Percentiles rank a stretch among this genome's conserved stretches.
phyloP scores from a whole-genome alignment of 2,888 invertebrate genomes.

The Drosophila nr. perissopoda region DNA sequence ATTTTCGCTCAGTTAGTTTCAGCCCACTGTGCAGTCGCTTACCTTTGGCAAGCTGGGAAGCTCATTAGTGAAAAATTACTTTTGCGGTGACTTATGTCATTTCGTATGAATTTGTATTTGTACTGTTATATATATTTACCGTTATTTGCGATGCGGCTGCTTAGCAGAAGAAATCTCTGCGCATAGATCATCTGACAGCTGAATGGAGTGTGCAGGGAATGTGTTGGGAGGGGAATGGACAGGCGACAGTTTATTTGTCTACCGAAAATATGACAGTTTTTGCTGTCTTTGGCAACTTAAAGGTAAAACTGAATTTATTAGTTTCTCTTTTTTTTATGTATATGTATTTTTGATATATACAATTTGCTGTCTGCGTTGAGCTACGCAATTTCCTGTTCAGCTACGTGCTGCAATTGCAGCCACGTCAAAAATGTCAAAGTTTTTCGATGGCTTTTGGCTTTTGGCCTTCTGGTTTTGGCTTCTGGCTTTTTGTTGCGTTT shows the following conservation, averaged over 20 bases:
- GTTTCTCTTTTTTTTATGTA: background rate
- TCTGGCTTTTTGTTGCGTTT: constrained; percentile 19
- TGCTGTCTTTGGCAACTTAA: constrained; percentile 29
- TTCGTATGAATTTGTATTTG: constrained; percentile 74
- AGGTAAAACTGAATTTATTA: constrained; percentile 24
- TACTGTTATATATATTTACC: constrained; percentile 39
- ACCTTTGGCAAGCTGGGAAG: constrained; percentile 50
- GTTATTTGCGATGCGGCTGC: constrained; percentile 50
- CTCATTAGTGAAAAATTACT: constrained; percentile 81
- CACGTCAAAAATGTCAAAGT: constrained; percentile 65
- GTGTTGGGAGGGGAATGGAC: constrained; percentile 5
- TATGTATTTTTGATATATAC: background rate
- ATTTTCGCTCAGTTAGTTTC: background rate
- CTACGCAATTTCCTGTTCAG: constrained; percentile 64
- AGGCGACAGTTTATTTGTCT: constrained; percentile 57
- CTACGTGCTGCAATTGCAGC: constrained; percentile 75
- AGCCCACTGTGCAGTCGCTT: constrained; percentile 43
- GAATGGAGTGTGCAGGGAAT: background rate
- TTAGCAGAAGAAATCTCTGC: constrained; percentile 57
- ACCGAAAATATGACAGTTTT: constrained; percentile 49
- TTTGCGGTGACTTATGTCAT: constrained; percentile 79
- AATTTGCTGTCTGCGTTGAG: constrained; percentile 41
- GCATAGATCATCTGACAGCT: constrained; percentile 71
- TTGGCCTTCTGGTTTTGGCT: constrained; percentile 15
- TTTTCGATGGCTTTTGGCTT: constrained; percentile 27